These are phyloP conservation scores for Ectropis crepuscularia DNA, from an alignment of 2,888 invertebrate species.

Conservation along the genomic window DNA sequence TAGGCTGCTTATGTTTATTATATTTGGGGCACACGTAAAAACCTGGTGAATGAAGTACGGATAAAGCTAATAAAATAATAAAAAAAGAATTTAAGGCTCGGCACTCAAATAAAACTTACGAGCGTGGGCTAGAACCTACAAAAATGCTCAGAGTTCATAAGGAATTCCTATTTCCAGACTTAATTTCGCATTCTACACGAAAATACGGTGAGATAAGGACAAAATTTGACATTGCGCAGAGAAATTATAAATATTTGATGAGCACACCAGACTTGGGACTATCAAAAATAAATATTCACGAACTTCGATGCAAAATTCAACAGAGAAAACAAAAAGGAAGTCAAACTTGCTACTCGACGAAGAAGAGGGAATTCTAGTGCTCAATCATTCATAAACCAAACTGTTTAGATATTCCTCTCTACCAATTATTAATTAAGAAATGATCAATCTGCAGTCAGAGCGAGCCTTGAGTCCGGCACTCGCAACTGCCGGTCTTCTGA, in stretches of 20 bases:
- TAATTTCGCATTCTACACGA: slow-evolving; percentile 21
- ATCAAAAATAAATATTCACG: slow-evolving; percentile 23
- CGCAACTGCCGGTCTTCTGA: slow-evolving; percentile 78
- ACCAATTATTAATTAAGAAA: slow-evolving; percentile 65
- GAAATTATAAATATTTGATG: slow-evolving; percentile 26
- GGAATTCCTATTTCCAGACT: slow-evolving; percentile 18
- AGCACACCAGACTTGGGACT: slow-evolving; percentile 18
- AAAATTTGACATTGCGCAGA: slow-evolving; percentile 24
- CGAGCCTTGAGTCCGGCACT: slow-evolving; percentile 80
- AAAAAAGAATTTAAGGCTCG: background rate
- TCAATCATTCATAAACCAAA: slow-evolving; percentile 48
- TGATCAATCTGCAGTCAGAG: slow-evolving; percentile 59
- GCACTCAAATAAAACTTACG: slow-evolving; percentile 2
- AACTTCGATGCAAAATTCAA: slow-evolving; percentile 17
- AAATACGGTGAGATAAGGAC: slow-evolving; percentile 23
- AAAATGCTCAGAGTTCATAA: slow-evolving; percentile 7
- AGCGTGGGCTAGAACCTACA: background rate
- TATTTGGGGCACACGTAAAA: too few relatives aligned
- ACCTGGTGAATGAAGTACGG: too few relatives aligned
- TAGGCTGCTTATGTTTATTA: background rate
- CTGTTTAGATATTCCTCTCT: slow-evolving; percentile 70
- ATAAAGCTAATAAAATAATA: background rate
- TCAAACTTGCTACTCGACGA: slow-evolving; percentile 79
- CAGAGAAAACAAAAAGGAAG: slow-evolving; percentile 66
- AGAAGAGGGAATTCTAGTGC: slow-evolving; percentile 70